These are phyloP conservation scores for Podotricha telesiphe DNA, from an alignment of 2,888 invertebrate genomes.

Conservation along the genomic window DNA sequence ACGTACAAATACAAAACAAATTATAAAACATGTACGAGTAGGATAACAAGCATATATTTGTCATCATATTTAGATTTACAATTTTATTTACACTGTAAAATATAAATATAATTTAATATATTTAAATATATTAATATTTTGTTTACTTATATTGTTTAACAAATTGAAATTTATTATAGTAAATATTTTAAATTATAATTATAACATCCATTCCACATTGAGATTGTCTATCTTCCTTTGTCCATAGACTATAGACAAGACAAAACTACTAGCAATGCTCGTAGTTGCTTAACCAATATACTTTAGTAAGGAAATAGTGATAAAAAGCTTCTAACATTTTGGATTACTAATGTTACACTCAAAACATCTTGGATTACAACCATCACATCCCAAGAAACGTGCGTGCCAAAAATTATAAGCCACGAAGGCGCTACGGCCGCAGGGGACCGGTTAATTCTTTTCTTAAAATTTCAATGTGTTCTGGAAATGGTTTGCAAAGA, in stretches of 20 bases:
- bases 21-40: too few relatives aligned
- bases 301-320: conserved; percentile 76
- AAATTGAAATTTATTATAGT: background rate
- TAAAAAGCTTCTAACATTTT: conserved; percentile 61
- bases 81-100: background rate
- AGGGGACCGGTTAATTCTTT: conserved; percentile 82
- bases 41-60: too few relatives aligned
- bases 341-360: conserved; percentile 81
- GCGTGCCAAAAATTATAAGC: conserved; percentile 74
- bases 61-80: too few relatives aligned
- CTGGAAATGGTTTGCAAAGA: conserved; percentile 99
- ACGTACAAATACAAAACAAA: too few relatives aligned
- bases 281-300: conserved; percentile 82
- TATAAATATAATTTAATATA: background rate
- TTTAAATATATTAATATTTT: background rate
- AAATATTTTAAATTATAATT: background rate
- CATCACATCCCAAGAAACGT: conserved; percentile 67
- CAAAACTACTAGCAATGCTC: conserved; percentile 81
- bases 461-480: conserved; percentile 84
- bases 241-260: conserved; percentile 73
- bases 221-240: conserved; percentile 35
- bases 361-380: conserved; percentile 72
- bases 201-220: conserved; percentile 8
- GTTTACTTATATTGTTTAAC: background rate
- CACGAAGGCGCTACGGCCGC: conserved; percentile 76